These are phyloP conservation scores for Talpa occidentalis DNA, from an alignment of 2,113 vertebrate species.

Conservation along the genomic window DNA sequence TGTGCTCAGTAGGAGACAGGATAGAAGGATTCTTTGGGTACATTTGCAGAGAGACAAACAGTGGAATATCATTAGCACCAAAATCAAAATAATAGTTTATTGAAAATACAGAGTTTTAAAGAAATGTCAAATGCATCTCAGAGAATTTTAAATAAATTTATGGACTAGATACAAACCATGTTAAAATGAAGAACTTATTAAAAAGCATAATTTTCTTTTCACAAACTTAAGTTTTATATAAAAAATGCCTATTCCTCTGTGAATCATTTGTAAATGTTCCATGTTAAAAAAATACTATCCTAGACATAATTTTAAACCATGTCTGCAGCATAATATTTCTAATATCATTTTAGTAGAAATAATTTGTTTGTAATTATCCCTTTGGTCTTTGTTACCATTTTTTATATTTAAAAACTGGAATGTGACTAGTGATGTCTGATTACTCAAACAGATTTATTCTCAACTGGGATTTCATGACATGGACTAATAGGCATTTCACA, in stretches of 20 bases:
- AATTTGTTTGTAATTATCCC: not conserved
- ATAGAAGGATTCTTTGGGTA: slow-evolving; percentile 44
- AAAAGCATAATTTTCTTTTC: slow-evolving; percentile 48
- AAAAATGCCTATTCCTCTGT: not conserved
- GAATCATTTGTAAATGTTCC: slow-evolving; percentile 16
- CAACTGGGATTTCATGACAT: not conserved
- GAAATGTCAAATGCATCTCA: slow-evolving; percentile 40
- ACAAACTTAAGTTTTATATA: slow-evolving; percentile 25
- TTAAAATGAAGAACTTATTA: slow-evolving; percentile 44
- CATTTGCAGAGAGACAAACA: slow-evolving; percentile 73
- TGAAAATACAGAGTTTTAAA: slow-evolving; percentile 57
- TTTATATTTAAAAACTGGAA: slow-evolving; percentile 42
- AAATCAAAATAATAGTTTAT: slow-evolving; percentile 76
- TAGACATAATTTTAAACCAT: not conserved
- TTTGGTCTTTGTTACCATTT: slow-evolving; percentile 41
- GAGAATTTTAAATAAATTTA: slow-evolving; percentile 60
- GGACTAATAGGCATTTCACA: not conserved
- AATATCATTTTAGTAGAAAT: slow-evolving; percentile 18
- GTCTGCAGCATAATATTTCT: not conserved
- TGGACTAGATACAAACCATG: slow-evolving; percentile 3
- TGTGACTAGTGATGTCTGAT: not conserved
- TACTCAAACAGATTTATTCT: slow-evolving; percentile 38
- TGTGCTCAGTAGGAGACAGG: slow-evolving; percentile 69
- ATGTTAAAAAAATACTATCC: slow-evolving; percentile 13
- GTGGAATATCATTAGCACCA: slow-evolving; percentile 69